These are phyloP conservation scores for Hycleus cichorii DNA, from an alignment of 1,140 invertebrate species.

Conservation along the genomic window DNA sequence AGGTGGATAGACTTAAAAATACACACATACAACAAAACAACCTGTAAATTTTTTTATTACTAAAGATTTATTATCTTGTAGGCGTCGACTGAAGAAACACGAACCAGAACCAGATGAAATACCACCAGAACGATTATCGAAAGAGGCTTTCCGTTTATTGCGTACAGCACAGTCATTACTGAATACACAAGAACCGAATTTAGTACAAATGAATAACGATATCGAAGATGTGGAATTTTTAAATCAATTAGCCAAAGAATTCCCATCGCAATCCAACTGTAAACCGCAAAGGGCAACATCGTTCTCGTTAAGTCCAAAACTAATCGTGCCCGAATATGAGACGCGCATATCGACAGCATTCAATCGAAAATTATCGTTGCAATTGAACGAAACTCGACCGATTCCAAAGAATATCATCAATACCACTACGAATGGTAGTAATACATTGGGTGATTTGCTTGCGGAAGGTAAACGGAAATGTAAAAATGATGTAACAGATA, in stretches of 20 bases:
- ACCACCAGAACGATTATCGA: conserved; percentile 56
- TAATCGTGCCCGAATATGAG: conserved; percentile 31
- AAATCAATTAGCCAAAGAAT: conserved; percentile 35
- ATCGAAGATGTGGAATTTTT: conserved; percentile 31
- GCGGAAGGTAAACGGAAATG: background rate
- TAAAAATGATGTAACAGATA: background rate
- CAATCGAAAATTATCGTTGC: conserved; percentile 34
- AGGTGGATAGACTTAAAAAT: no score
- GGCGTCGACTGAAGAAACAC: conserved; percentile 24
- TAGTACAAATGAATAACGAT: conserved; percentile 38
- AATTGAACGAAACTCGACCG: conserved; percentile 21
- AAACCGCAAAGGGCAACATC: conserved; percentile 29
- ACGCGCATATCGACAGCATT: conserved; percentile 26
- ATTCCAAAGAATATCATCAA: background rate
- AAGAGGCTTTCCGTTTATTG: conserved; percentile 59
- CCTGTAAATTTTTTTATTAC: background rate
- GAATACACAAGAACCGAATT: conserved; percentile 55
- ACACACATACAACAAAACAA: background rate
- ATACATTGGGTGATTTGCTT: background rate
- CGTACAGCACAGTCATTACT: conserved; percentile 59
- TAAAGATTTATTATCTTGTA: conserved; percentile 15
- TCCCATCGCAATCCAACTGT: conserved; percentile 21
- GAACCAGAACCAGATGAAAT: conserved; percentile 42
- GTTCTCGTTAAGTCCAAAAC: conserved; percentile 33
- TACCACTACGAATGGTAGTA: no score